These are phyloP conservation scores for Punctoribates punctum DNA, from an alignment of 2,888 invertebrate species.

Conservation along the genomic window DNA sequence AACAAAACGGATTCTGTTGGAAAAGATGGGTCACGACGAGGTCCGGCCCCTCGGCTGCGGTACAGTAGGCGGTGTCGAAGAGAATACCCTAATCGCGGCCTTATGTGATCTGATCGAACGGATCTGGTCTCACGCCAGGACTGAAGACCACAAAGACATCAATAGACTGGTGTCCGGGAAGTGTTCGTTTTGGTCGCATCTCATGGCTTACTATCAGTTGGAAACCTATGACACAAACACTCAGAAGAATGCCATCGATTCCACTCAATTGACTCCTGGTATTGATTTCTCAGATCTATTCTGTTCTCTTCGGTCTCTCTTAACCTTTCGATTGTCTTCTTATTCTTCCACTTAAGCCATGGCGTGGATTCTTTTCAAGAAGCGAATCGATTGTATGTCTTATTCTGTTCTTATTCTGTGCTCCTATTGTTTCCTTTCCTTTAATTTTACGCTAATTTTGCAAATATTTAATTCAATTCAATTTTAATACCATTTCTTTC, in stretches of 20 bases:
- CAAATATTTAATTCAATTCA: slow-evolving; percentile 13
- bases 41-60: slow-evolving; percentile 65
- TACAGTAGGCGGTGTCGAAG: slow-evolving; percentile 58
- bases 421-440: no score
- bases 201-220: slow-evolving; percentile 80
- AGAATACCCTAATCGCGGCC: slow-evolving; percentile 96
- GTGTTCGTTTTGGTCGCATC: slow-evolving; percentile 77
- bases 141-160: slow-evolving; percentile 31
- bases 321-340: slow-evolving; percentile 39
- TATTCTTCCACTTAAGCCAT: slow-evolving; percentile 63
- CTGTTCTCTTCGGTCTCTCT: no score
- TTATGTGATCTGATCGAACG: slow-evolving; percentile 94
- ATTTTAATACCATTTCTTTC: slow-evolving; percentile 13
- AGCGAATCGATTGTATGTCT: slow-evolving; percentile 83
- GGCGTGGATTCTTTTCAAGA: slow-evolving; percentile 88
- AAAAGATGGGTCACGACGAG: slow-evolving; percentile 94
- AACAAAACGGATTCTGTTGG: slow-evolving; percentile 96
- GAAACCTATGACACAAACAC: slow-evolving; percentile 21
- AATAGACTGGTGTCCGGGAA: slow-evolving; percentile 32
- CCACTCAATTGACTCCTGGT: slow-evolving; percentile 3
- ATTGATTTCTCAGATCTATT: no score
- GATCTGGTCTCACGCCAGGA: slow-evolving; percentile 95
- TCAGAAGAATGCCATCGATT: no score
- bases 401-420: no score
- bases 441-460: no score